These are phyloP conservation scores for Zelostemma sp. DNA, from an alignment of 1,140 invertebrate genomes.

Conservation along the genomic window DNA sequence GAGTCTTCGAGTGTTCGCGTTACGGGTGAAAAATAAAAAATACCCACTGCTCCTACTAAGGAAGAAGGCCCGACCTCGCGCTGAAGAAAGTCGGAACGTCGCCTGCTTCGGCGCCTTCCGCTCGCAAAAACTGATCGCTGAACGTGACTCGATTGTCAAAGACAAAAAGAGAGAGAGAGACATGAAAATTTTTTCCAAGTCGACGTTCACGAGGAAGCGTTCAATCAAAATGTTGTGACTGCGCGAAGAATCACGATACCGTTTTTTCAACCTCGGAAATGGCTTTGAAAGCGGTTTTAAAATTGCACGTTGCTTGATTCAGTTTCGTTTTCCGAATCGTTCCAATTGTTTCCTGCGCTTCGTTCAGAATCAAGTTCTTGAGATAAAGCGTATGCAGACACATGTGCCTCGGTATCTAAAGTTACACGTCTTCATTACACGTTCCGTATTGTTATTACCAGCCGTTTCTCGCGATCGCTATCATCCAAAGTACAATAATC, in stretches of 20 bases:
- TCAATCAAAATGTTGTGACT: too few species aligned
- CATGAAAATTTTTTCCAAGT: slow-evolving; percentile 6
- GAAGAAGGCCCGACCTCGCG: not conserved
- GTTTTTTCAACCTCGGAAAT: too few species aligned
- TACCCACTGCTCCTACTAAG: slow-evolving; percentile 15
- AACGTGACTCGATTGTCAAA: slow-evolving; percentile 44
- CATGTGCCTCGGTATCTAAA: slow-evolving; percentile 23
- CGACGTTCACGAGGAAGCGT: too few species aligned
- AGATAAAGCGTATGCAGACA: slow-evolving; percentile 16
- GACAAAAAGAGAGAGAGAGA: slow-evolving; percentile 18
- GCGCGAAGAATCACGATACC: too few species aligned
- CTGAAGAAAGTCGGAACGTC: slow-evolving; percentile 31
- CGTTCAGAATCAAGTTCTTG: slow-evolving; percentile 21
- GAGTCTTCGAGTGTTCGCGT: slow-evolving; percentile 35
- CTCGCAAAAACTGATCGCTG: slow-evolving; percentile 42
- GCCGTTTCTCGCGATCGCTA: slow-evolving; percentile 38
- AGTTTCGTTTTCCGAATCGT: not conserved
- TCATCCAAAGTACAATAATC: slow-evolving; percentile 30
- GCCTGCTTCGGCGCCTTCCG: slow-evolving; percentile 45
- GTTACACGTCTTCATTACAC: slow-evolving; percentile 45
- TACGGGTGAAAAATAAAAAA: slow-evolving; percentile 40
- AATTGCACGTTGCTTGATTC: too few species aligned
- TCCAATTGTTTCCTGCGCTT: slow-evolving; percentile 24
- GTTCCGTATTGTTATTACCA: slow-evolving; percentile 42
- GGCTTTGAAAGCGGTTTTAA: too few species aligned